Base-by-base conservation (phyloP, 2,888 invertebrate species). In the Nephrocerus scutellatus region DNA sequence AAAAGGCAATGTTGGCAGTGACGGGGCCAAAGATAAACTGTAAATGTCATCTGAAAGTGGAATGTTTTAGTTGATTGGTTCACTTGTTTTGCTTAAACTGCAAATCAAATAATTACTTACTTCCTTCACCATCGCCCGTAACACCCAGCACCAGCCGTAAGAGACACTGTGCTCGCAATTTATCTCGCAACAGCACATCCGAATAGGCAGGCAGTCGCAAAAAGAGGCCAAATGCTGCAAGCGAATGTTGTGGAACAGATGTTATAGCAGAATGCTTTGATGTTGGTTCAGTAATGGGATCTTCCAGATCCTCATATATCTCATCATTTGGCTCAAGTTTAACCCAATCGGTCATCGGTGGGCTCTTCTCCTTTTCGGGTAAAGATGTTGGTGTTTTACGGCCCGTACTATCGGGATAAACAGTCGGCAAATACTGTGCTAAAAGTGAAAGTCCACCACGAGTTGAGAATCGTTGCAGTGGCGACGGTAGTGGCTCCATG, bases 41-140 rank as follows among this genome's bases (percentile, higher is more conserved):
- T 85, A 75, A 32, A 85, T 83, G 52, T 85, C 83, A 47, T 79
- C 76, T 70, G 28, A 33, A 46, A 44, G 19, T 30, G n/a, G 22
- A 26, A 20, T 40, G 31, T 12, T 30, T 30, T 12, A 25, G n/a
- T 2, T 7, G 19, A 41, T 28, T 31, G 1, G 29, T 9, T n/a
- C 6, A 14, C 16, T 30, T 16, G 21, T 34, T 21, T 30, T 26
- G 13, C 14, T 23, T 12, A 32, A 26, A 20, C 10, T 18, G 18
- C 21, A 16, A 26, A n/a, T 12, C 3, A 41, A n/a, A n/a, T n/a
- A n/a, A n/a, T n/a, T 2, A 49, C 74, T 71, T 56, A 82, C 84
- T 83, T 63, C 90, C 91, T 70, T 91, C 89, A 30, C 90, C 91
- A 59, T 92, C 90, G 55, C 90, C 89, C 3, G 87, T 84, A 6